phyloP scores from a whole-genome alignment of 64 coral and sea anemone genomes.

The Montipora foliosa region DNA sequence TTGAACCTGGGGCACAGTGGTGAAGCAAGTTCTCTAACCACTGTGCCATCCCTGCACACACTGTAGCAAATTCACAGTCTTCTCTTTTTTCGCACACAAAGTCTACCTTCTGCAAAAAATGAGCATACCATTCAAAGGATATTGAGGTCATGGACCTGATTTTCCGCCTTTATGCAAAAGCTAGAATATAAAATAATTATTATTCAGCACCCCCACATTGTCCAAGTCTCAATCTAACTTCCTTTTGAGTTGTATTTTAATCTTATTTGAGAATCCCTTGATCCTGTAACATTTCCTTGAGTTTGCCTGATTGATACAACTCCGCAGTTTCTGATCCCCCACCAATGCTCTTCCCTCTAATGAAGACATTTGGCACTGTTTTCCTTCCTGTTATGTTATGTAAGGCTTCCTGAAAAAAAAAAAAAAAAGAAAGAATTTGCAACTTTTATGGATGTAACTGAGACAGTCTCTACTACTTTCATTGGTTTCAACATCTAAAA shows the following conservation, averaged over 20 bases:
- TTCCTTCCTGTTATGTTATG: slow-evolving; percentile 71
- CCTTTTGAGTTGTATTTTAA: neutral
- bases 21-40: too few relatives aligned
- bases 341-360: slow-evolving; percentile 87
- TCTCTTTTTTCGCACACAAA: too few relatives aligned
- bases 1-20: too few relatives aligned
- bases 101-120: too few relatives aligned
- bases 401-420: slow-evolving; percentile 69
- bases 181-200: too few relatives aligned
- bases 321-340: slow-evolving; percentile 87
- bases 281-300: slow-evolving; percentile 75
- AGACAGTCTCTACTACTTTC: too few relatives aligned
- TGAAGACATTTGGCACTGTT: slow-evolving; percentile 93
- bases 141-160: neutral
- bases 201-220: neutral
- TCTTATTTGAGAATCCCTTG: slow-evolving; percentile 59
- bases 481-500: too few relatives aligned
- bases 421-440: neutral
- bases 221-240: neutral
- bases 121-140: neutral
- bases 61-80: too few relatives aligned
- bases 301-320: slow-evolving; percentile 74
- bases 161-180: neutral
- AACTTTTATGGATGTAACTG: too few relatives aligned
- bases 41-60: too few relatives aligned